Conservation (phyloP, 2,888 invertebrate genomes). For the Drosophila austrosaltans region DNA sequence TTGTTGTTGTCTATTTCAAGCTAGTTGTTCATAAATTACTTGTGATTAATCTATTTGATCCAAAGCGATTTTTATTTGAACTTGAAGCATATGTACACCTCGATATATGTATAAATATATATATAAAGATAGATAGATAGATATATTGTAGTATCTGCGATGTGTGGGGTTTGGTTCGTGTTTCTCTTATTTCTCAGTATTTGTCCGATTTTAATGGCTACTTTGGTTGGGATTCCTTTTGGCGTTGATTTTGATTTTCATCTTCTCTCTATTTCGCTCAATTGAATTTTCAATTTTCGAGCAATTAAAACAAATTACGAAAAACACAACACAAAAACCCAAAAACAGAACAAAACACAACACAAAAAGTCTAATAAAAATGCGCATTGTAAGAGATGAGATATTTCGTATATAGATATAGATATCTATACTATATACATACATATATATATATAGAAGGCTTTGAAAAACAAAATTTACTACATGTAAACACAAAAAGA, state of each 20-base stretch:
- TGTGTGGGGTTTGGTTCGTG: neutral
- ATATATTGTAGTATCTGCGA: constrained; percentile 20
- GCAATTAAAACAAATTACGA: constrained; percentile 70
- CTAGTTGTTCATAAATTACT: constrained; percentile 62
- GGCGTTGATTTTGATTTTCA: constrained; percentile 9
- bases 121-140: constrained; percentile 17
- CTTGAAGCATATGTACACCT: constrained; percentile 54
- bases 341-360: neutral
- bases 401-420: constrained; percentile 16
- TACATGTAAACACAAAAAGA: constrained; percentile 5
- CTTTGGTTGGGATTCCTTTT: constrained; percentile 8
- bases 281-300: constrained; percentile 69
- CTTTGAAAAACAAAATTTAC: constrained; percentile 8
- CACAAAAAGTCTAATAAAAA: constrained; percentile 30
- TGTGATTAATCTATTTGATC: constrained; percentile 75
- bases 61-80: constrained; percentile 74
- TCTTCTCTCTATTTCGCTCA: constrained; percentile 33
- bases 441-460: neutral
- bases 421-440: neutral
- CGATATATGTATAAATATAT: constrained; percentile 25
- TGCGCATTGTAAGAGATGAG: constrained; percentile 31
- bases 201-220: constrained; percentile 52
- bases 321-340: constrained; percentile 45
- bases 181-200: constrained; percentile 2
- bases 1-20: constrained; percentile 20